Base-by-base conservation (phyloP, 2,113 vertebrate species). In the Caranx ignobilis region DNA sequence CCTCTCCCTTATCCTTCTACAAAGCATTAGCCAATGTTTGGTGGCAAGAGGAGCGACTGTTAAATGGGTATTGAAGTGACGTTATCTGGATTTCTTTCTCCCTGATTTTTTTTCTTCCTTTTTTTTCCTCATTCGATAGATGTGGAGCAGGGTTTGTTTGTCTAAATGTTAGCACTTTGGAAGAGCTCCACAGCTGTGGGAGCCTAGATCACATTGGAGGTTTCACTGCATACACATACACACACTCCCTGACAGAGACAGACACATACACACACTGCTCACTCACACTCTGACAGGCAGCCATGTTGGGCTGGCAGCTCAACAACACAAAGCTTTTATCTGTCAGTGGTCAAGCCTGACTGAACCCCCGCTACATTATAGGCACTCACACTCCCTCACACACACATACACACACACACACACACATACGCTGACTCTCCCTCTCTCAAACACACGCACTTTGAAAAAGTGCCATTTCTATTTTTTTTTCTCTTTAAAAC, bases 311-410 rank as follows among this genome's bases (percentile, higher is more conserved):
- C 89, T 94, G 93, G 92, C 92, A 94, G 93, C 93, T 90, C 89
- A 92, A 93, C 93, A 94, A 93, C 93, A 93, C 92, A 94, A 92
- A 93, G 92, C 93, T 92, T 94, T 94, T 93, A 93, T 94, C 93
- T 94, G 93, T 94, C 93, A 92, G 92, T 94, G 92, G 93, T 94
- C 92, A 94, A 92, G 92, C 92, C 90, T 94, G 91, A 94, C 90
- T 94, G 91, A 93, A 90, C 93, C 91, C 89, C 80, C 57, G 84
- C 92, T 93, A 92, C 89, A 94, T 92, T 92, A 93, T 88, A 88
- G 85, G 82, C 93, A 89, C 85, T 87, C 90, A 78, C 83, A 47
- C 84, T 81, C 88, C 72, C 81, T 77, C 71, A 70, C 65, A 61
- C 81, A 56, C 74, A 72, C 63, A 19, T 52, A 50, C 69, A 68